Percentiles rank a stretch among this genome's conserved stretches.
These are phyloP conservation scores for Digitonthophagus gazella DNA, from an alignment of 2,888 invertebrate genomes.

Conservation along the genomic window DNA sequence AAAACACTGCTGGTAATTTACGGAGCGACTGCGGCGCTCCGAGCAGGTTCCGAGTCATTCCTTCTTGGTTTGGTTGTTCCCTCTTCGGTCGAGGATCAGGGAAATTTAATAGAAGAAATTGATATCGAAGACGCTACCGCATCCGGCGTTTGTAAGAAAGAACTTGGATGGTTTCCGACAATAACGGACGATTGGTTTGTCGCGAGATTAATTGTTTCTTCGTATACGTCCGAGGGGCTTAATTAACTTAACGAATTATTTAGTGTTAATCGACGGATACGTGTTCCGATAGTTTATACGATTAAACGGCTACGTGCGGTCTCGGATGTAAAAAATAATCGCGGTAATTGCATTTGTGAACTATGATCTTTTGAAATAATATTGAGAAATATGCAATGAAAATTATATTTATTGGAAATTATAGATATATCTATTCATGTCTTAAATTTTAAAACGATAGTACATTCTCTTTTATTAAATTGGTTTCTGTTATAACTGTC, in stretches of 20 bases:
- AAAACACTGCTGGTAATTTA: conserved; percentile 55
- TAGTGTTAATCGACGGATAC: not conserved
- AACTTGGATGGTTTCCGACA: not conserved
- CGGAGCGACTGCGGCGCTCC: conserved; percentile 32
- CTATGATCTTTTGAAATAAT: not conserved
- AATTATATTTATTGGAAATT: too few relatives aligned
- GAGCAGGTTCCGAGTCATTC: conserved; percentile 15
- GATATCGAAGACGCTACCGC: not conserved
- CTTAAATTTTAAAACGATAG: too few relatives aligned
- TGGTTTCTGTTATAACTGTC: too few relatives aligned
- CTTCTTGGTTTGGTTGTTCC: too few relatives aligned
- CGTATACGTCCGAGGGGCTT: not conserved
- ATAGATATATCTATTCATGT: too few relatives aligned
- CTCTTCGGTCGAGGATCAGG: not conserved
- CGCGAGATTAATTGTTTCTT: not conserved
- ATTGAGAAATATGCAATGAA: too few relatives aligned
- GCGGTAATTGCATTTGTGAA: not conserved
- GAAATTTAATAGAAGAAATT: conserved; percentile 7
- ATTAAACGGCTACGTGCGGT: not conserved
- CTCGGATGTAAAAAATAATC: not conserved
- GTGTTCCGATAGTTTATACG: not conserved
- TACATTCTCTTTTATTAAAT: too few relatives aligned
- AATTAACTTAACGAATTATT: not conserved
- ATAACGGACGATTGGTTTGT: not conserved
- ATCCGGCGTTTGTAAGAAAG: not conserved